A percentile compares a stretch with the other conserved stretches of the same genome.
These are phyloP conservation scores for Telmatherina bonti DNA, from an alignment of 2,797 vertebrate species.

Conservation along the genomic window DNA sequence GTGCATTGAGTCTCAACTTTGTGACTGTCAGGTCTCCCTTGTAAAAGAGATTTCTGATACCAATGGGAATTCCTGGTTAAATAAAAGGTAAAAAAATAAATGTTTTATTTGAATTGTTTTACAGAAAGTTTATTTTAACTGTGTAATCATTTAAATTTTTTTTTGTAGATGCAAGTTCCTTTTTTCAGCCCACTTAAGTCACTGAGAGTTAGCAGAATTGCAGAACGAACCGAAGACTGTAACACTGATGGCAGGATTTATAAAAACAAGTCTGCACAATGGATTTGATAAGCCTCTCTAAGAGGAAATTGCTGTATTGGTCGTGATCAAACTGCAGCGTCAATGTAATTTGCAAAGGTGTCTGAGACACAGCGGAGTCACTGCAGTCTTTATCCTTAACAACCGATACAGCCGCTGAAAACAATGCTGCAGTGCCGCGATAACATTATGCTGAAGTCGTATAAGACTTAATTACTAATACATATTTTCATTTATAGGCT, in stretches of 20 bases:
- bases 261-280: neutral
- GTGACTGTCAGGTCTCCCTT: too few relatives aligned
- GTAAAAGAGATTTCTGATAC: too few relatives aligned
- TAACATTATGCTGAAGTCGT: neutral
- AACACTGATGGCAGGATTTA: neutral
- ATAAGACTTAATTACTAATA: neutral
- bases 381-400: neutral
- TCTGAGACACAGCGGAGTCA: neutral
- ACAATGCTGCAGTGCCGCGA: neutral
- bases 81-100: too few relatives aligned
- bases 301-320: neutral
- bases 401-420: neutral
- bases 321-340: neutral
- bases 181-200: too few relatives aligned
- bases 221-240: too few relatives aligned
- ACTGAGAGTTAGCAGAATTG: too few relatives aligned
- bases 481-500: neutral
- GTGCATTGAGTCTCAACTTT: neutral
- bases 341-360: neutral
- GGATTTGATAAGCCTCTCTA: neutral
- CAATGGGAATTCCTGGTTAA: too few relatives aligned
- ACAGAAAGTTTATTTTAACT: neutral
- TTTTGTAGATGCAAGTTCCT: neutral
- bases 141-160: neutral
- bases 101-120: neutral